These are phyloP conservation scores for Mamestra configurata DNA, from an alignment of 1,140 invertebrate species.

Conservation along the genomic window DNA sequence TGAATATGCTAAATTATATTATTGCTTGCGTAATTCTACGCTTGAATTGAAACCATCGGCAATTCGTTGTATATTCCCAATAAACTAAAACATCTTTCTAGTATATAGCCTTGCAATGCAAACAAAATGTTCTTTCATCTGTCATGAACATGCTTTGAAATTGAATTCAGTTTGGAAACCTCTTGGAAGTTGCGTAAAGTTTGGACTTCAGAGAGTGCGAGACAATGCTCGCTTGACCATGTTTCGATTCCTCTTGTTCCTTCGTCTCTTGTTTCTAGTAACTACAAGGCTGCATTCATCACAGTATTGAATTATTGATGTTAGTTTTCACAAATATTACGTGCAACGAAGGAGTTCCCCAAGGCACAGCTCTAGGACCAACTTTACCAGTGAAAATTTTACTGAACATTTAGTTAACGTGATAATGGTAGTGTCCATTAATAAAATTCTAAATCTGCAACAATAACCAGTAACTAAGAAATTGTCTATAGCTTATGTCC, in stretches of 20 bases:
- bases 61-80: background rate
- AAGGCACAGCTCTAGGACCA: too few species aligned
- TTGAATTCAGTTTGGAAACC: conserved; percentile 1
- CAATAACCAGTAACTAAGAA: too few species aligned
- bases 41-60: background rate
- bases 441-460: too few species aligned
- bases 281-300: background rate
- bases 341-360: too few species aligned
- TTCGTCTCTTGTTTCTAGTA: background rate
- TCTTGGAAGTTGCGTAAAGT: background rate
- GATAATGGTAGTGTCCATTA: too few species aligned
- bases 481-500: too few species aligned
- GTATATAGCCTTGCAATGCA: background rate
- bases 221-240: conserved; percentile 13
- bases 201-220: background rate
- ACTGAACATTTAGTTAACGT: too few species aligned
- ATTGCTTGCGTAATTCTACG: background rate
- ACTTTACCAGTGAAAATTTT: too few species aligned
- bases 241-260: conserved; percentile 2
- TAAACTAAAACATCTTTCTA: background rate
- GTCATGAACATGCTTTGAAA: conserved; percentile 16
- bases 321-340: too few species aligned
- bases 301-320: too few species aligned
- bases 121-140: conserved; percentile 23
- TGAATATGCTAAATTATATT: conserved; percentile 12